Base-by-base conservation (phyloP, 2,888 invertebrate genomes). In the Fabriciana adippe region DNA sequence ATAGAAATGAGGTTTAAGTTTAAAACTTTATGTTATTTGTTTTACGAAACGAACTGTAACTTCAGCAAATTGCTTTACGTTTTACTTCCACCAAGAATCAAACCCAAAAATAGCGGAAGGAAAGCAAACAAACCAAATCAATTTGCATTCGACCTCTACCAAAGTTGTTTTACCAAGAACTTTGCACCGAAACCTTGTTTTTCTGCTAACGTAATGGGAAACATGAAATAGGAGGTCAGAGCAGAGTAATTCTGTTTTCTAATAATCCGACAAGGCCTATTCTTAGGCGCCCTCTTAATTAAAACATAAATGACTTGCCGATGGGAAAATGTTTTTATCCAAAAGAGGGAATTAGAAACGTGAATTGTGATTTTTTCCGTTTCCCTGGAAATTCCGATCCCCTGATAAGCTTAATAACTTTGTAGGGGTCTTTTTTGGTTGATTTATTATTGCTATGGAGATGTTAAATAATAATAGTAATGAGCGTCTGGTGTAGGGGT, bases 291-390 rank as follows among this genome's bases (percentile, higher is more conserved):
- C 71, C 77, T 78, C 82, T 84, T 87, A 88, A 88, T 88, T 87
- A 87, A 87, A 87, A 86, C 84, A 84, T 85, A 84, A 88, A 86
- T 83, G 86, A 83, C 81, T 85, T 85, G 80, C 81, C 81, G 83
- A 84, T 76, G 73, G 71, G 69, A 70, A 73, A 73, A 77, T 77
- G 79, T 82, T 79, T 81, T 77, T 71, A 73, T 72, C 73, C 59
- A 65, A 57, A 71, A 70, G 67, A 64, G 67, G 66, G 76, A 76
- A 81, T 81, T 80, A 76, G 75, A 74, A 75, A 75, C 76, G 77
- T 79, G 81, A 81, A 75, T 80, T 75, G 79, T 76, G 75, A 72
- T 73, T 79, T 79, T 65, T 69, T 59, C 47, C 57, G 26, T 55
- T 51, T 55, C 14, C 35, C 41, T 18, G 41, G 53, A 51, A 59